Evolutionary conservation across 2,113 vertebrate species (phyloP), one percentile per base, ranked within the genome.

Genomic region (Sebastes schlegelii): DNA sequence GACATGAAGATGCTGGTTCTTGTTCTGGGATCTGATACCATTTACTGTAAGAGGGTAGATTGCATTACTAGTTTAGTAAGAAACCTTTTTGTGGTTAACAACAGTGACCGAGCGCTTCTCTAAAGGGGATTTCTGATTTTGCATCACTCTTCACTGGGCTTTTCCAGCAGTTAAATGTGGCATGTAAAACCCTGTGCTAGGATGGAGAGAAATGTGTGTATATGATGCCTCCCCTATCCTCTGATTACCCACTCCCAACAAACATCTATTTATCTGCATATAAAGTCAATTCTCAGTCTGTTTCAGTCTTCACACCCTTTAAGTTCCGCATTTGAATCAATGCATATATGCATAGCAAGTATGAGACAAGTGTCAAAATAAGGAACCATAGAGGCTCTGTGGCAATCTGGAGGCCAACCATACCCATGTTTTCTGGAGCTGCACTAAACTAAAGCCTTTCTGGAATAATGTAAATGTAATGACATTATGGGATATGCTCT

Each of bases 71-170:
- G 9, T 5, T 19, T 23, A 26, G 61, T 42, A 45, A 49, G 55
- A 8, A 5, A 3, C 42, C 9, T 6, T 51, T 67, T 5, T 64
- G 80, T 13, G 87, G 79, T 63, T 34, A 0, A 49, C 19, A 43
- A 45, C 66, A 46, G 54, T 64, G 23, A 82, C 19, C n/a, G 45
- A 67, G 60, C 34, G 5, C 67, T 48, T 73, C 62, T 75, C 43
- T 5, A 1, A 34, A 19, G 4, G 85, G 83, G 66, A 76, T 77
- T 87, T 89, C 43, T 74, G 9, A 8, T 61, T 81, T 71, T 69
- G 57, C 70, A 26, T 69, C 75, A 76, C 66, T 58, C 16, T 43
- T 46, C n/a, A 14, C 19, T 34, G 63, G 64, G 71, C 6, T 84
- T 85, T 34, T 80, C 48, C 55, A 10, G 48, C 66, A 1, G 42